Percentiles rank a stretch among this genome's conserved stretches.
These are phyloP conservation scores for Eugnorisma glareosa DNA, from an alignment of 2,888 invertebrate species.

Conservation along the genomic window DNA sequence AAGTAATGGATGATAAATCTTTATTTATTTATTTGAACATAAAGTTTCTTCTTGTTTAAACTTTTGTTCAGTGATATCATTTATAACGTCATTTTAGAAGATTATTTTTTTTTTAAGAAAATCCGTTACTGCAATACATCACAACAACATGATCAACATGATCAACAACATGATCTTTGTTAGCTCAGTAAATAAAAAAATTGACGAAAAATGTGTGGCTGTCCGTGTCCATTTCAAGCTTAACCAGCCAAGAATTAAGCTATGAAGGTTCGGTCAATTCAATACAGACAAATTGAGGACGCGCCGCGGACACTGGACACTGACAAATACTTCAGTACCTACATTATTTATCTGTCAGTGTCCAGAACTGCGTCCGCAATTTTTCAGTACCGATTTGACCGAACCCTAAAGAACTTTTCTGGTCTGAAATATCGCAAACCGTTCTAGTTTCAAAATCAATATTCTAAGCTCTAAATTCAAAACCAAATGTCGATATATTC, in stretches of 20 bases:
- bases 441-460: slow-evolving; percentile 28
- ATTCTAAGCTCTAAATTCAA: slow-evolving; percentile 25
- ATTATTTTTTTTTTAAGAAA: slow-evolving; percentile 17
- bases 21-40: neutral
- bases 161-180: slow-evolving; percentile 16
- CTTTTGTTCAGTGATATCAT: slow-evolving; percentile 38
- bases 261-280: neutral
- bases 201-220: neutral
- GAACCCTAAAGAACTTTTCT: neutral
- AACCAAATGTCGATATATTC: slow-evolving; percentile 13
- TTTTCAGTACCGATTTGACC: neutral
- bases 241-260: too few species aligned
- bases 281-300: neutral
- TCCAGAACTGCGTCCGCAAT: neutral
- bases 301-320: neutral
- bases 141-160: too few species aligned
- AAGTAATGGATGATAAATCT: slow-evolving; percentile 12
- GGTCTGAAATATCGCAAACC: neutral
- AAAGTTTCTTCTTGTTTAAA: neutral
- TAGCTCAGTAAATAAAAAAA: neutral
- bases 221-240: neutral
- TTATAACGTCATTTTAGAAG: slow-evolving; percentile 29
- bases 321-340: neutral
- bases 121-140: slow-evolving; percentile 40
- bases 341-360: neutral